Evolutionary conservation across 2,797 vertebrate genomes (phyloP).

Genomic region (Scleropages formosus): DNA sequence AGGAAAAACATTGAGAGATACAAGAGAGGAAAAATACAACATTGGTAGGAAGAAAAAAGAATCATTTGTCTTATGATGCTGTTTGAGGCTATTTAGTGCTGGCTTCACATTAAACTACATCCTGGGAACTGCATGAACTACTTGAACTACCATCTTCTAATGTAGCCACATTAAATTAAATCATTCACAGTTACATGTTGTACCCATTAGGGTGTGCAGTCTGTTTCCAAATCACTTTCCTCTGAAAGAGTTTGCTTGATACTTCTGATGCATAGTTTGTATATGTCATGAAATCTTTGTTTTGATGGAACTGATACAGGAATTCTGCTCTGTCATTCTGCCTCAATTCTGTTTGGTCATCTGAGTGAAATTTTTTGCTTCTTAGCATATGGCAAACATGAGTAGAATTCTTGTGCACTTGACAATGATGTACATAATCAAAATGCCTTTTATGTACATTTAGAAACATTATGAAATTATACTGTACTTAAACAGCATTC

Average conservation of each 20-base stretch:
- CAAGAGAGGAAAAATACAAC: too few relatives aligned
- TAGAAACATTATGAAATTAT: too few relatives aligned
- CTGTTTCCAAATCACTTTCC: slow-evolving; percentile 64
- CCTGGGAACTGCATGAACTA: too few relatives aligned
- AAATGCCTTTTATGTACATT: too few relatives aligned
- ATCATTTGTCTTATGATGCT: too few relatives aligned
- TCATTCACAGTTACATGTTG: slow-evolving; percentile 53
- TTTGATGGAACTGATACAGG: not conserved
- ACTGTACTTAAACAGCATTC: too few relatives aligned
- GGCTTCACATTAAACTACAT: too few relatives aligned
- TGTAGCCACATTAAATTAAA: too few relatives aligned
- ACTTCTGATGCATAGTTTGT: not conserved
- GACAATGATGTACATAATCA: not conserved
- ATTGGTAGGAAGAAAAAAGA: too few relatives aligned
- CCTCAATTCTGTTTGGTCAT: slow-evolving; percentile 1
- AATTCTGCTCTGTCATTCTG: not conserved
- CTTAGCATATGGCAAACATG: not conserved
- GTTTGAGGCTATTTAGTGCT: too few relatives aligned
- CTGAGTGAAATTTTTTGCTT: not conserved
- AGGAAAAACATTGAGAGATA: too few relatives aligned
- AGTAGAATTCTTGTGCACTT: not conserved
- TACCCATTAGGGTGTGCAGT: slow-evolving; percentile 51
- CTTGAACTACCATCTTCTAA: too few relatives aligned
- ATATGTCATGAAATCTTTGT: not conserved
- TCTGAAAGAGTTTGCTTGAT: slow-evolving; percentile 56